These are phyloP conservation scores for Podarcis muralis DNA, from an alignment of 2,113 vertebrate genomes.

Conservation along the genomic window DNA sequence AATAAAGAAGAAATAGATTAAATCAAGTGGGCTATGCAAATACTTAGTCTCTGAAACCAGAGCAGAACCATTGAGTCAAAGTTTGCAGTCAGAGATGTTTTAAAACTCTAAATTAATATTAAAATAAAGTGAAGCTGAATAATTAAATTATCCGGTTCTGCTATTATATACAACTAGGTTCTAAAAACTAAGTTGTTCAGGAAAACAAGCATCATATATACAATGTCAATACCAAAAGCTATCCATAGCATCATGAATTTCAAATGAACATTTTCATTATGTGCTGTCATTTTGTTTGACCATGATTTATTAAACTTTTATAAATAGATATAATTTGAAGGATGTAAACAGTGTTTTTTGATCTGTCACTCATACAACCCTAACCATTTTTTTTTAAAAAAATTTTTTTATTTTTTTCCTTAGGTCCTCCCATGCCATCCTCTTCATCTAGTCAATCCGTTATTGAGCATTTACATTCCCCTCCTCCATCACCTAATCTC, in stretches of 20 bases:
- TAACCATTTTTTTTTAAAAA: slow-evolving; percentile 52
- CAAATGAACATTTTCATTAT: slow-evolving; percentile 28
- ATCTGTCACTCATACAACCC: slow-evolving; percentile 29
- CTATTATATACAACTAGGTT: not conserved
- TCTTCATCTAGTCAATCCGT: slow-evolving; percentile 83
- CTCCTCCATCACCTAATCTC: slow-evolving; percentile 78
- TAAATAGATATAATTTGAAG: slow-evolving; percentile 25
- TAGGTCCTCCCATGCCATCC: slow-evolving; percentile 82
- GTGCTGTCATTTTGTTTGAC: slow-evolving; percentile 41
- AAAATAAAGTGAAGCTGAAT: not conserved
- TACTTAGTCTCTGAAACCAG: not conserved
- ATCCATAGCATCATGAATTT: not conserved
- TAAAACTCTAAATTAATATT: not conserved
- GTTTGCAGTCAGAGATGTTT: not conserved
- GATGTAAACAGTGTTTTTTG: not conserved
- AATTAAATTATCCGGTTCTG: not conserved
- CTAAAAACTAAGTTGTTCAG: not conserved
- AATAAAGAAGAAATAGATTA: not conserved
- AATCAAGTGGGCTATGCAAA: slow-evolving; percentile 3
- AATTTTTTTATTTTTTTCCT: slow-evolving; percentile 65
- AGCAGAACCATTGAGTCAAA: not conserved
- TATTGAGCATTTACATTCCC: slow-evolving; percentile 81
- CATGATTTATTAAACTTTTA: slow-evolving; percentile 32
- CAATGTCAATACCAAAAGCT: not conserved
- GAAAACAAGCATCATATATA: not conserved